phyloP scores from a whole-genome alignment of 2,888 invertebrate genomes.

The Carterocephalus palaemon region DNA sequence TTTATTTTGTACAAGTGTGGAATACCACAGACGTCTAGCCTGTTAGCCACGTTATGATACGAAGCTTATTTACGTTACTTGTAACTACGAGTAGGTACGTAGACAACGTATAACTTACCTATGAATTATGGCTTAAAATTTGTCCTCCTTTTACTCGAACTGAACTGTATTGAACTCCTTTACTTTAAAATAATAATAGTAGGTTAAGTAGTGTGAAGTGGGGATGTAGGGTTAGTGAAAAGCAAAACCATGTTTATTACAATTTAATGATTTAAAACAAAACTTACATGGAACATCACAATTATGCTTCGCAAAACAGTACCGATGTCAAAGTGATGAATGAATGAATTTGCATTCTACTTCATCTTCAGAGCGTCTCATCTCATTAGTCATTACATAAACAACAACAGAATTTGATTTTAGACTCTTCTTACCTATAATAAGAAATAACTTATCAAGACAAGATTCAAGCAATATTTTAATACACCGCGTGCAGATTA shows the following conservation, averaged over 20 bases:
- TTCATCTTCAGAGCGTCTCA: conserved; percentile 24
- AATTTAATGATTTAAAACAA: conserved; percentile 75
- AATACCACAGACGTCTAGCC: too few relatives aligned
- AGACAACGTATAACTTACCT: too few relatives aligned
- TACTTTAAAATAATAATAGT: neutral
- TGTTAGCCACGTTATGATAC: too few relatives aligned
- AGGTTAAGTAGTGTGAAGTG: neutral
- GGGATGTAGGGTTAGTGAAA: conserved; percentile 4
- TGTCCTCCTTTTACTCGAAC: too few relatives aligned
- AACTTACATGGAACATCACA: conserved; percentile 79
- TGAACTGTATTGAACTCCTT: too few relatives aligned
- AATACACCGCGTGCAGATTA: conserved; percentile 26
- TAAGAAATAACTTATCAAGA: too few relatives aligned
- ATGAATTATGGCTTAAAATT: too few relatives aligned
- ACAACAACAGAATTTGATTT: conserved; percentile 46
- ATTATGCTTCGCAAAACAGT: conserved; percentile 78
- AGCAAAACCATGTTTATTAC: conserved; percentile 48
- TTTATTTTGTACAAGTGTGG: too few relatives aligned
- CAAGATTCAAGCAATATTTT: conserved; percentile 46
- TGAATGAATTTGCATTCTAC: conserved; percentile 41
- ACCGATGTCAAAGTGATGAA: conserved; percentile 55
- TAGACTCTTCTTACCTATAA: conserved; percentile 47
- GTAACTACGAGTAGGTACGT: too few relatives aligned
- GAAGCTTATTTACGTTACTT: too few relatives aligned
- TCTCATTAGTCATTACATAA: conserved; percentile 33